Percentiles rank a stretch among this genome's conserved stretches.
Conservation (phyloP, 2,113 vertebrate genomes). For the Hydropotes inermis region DNA sequence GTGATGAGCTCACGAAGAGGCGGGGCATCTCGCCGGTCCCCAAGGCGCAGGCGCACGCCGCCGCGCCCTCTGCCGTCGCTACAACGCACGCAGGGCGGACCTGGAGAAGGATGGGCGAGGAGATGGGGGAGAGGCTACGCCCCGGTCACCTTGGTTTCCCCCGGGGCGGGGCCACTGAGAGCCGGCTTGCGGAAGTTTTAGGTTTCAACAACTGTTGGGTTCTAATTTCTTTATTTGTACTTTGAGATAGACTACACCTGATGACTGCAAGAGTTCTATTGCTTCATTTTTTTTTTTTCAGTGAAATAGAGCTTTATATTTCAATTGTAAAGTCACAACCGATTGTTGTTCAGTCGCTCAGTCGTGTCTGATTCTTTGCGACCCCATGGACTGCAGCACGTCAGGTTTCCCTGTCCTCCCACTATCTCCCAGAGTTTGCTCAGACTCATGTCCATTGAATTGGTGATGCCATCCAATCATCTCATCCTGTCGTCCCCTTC, state of each 20-base stretch:
- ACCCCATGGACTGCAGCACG: not conserved
- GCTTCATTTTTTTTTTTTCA: not conserved
- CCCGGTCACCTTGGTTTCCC: not conserved
- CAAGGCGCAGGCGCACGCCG: not conserved
- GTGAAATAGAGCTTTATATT: not conserved
- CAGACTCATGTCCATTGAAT: not conserved
- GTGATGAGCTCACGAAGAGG: not conserved
- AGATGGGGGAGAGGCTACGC: not conserved
- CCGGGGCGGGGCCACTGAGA: rapidly evolving
- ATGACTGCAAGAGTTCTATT: not conserved
- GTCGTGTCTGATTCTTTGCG: not conserved
- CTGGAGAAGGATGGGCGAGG: rapidly evolving
- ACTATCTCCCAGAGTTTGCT: not conserved
- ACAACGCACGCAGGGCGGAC: rapidly evolving
- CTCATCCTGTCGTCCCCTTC: not conserved
- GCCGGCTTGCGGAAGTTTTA: rapidly evolving
- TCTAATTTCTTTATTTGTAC: rapidly evolving
- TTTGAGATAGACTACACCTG: not conserved
- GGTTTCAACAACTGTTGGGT: too few relatives aligned
- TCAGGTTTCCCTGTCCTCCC: not conserved
- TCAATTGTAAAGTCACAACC: not conserved
- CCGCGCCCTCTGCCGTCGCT: not conserved
- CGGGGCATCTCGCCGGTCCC: not conserved
- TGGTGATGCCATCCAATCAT: not conserved
- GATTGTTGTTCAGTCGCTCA: not conserved